A percentile compares a stretch with the other conserved stretches of the same genome.
phyloP scores from a whole-genome alignment of 2,113 vertebrate species.

The Machaerirhynchus nigripectus region DNA sequence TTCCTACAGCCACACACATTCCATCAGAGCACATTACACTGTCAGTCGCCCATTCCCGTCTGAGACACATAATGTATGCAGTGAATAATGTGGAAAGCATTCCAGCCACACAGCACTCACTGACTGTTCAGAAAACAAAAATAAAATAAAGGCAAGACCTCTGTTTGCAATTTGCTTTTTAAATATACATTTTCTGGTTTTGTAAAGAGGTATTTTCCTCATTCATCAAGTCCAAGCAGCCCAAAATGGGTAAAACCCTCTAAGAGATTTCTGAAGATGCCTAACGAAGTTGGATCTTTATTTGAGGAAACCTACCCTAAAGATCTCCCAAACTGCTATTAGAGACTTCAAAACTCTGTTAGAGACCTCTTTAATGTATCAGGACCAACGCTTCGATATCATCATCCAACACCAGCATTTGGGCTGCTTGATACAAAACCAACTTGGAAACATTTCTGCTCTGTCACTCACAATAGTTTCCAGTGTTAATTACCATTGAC shows the following conservation, averaged over 20 bases:
- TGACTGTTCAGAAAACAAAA: neutral
- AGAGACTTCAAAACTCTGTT: neutral
- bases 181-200: neutral
- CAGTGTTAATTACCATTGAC: neutral
- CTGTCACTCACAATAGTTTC: neutral
- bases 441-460: conserved; percentile 1
- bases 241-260: neutral
- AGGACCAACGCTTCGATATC: neutral
- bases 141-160: neutral
- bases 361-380: neutral
- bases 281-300: neutral
- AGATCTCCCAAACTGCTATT: neutral
- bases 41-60: neutral
- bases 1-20: neutral
- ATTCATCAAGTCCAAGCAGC: neutral
- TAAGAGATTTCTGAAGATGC: neutral
- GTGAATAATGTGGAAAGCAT: neutral
- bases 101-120: neutral
- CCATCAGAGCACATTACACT: neutral
- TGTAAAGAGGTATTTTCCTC: neutral
- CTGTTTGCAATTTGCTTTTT: neutral
- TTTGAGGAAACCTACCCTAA: neutral
- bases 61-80: neutral
- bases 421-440: neutral
- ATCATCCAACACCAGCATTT: neutral